Evolutionary conservation across 2,113 vertebrate species (phyloP), one percentile per base, ranked within the genome.

Genomic region (Rhea americana): DNA sequence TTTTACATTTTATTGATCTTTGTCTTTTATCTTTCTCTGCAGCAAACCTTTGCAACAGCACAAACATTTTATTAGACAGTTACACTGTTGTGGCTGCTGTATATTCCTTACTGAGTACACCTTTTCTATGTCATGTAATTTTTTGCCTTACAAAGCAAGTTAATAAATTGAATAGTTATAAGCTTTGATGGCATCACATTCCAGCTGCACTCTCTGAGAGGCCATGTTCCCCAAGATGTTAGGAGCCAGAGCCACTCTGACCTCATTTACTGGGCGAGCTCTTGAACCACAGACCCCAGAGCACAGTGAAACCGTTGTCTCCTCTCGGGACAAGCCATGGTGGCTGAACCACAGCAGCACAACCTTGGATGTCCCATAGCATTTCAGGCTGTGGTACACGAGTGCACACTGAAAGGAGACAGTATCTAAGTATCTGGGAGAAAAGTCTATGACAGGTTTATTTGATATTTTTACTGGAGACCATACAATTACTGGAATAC

Each of bases 401-500:
- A 77, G 58, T 68, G 63, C 80, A 68, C 62, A 85, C 88, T 90
- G 93, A 95, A 96, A 95, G 89, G 48, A 93, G 90, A 91, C 86
- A 90, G 81, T 90, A 93, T 95, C 90, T 92, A 85, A 96, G 86
- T 88, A 95, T 87, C 86, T 91, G 93, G 81, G 94, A 95, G 83
- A 93, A 91, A 95, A 96, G 83, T 37, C 77, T 85, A 11, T 90
- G 94, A 95, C 95, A 95, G 93, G 86, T 96, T 95, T 96, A 96
- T 96, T 95, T 95, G 92, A 94, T 95, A 85, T 95, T 95, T 96
- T 96, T 96, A 91, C 94, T 94, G 93, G 90, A 95, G 83, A 90
- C 78, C 81, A 35, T 95, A 96, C 91, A 94, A 96, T 95, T 96
- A 96, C 94, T 96, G 95, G 95, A 96, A 96, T 95, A 95, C 91